phyloP scores from a whole-genome alignment of 2,797 vertebrate species.

The Manis pentadactyla region DNA sequence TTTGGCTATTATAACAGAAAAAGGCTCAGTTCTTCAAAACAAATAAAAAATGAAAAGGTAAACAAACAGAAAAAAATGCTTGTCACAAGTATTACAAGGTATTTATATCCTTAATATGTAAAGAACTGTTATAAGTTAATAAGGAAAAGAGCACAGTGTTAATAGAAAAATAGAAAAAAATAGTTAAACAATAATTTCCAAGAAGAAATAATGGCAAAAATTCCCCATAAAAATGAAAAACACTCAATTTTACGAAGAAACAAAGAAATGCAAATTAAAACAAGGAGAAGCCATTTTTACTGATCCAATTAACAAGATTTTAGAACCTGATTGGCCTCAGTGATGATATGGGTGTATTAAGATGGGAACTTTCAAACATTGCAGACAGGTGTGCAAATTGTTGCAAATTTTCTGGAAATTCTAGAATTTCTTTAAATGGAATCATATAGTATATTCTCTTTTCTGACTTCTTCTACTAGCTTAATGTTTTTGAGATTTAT shows the following conservation, averaged over 20 bases:
- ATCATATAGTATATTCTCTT: not conserved
- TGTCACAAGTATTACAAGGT: not conserved
- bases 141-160: not conserved
- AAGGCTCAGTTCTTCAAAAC: not conserved
- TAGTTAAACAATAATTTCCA: not conserved
- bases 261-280: not conserved
- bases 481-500: not conserved
- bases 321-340: not conserved
- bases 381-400: not conserved
- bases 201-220: not conserved
- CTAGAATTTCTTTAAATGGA: not conserved
- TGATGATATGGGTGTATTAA: not conserved
- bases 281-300: not conserved
- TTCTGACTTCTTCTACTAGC: not conserved
- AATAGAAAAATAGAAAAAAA: not conserved
- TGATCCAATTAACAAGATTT: not conserved
- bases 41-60: not conserved
- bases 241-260: not conserved
- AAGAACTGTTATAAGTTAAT: not conserved
- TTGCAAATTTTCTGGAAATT: not conserved
- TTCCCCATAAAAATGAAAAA: not conserved
- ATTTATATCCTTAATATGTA: not conserved
- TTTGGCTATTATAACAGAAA: not conserved
- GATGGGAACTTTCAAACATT: not conserved
- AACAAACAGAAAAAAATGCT: not conserved